Conservation (phyloP, 2,888 invertebrate genomes). For the Micropterix aruncella region DNA sequence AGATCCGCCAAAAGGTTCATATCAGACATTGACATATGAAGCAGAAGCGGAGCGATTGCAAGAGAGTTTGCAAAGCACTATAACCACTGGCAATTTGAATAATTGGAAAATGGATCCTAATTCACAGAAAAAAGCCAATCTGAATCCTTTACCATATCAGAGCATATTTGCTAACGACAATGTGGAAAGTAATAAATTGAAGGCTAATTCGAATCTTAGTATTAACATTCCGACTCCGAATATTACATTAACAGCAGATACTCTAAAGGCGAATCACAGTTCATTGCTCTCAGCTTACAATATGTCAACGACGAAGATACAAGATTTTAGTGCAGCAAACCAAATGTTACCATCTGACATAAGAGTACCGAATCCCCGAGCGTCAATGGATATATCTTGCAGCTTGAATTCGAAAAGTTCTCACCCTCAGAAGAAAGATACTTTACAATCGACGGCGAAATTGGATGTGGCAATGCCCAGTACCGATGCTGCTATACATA, state of each 20-base stretch:
- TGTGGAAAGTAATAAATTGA: neutral
- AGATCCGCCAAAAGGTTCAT: neutral
- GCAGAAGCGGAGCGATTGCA: neutral
- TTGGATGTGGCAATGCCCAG: neutral
- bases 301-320: neutral
- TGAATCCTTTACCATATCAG: neutral
- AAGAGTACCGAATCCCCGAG: neutral
- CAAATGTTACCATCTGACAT: neutral
- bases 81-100: neutral
- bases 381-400: neutral
- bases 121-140: neutral
- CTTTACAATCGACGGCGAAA: neutral
- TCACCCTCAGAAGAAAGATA: neutral
- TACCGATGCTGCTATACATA: neutral
- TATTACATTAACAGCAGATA: neutral
- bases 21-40: neutral
- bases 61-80: neutral
- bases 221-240: neutral
- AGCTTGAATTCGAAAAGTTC: neutral
- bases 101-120: neutral
- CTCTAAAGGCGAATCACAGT: neutral
- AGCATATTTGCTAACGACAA: neutral
- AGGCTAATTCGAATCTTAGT: neutral
- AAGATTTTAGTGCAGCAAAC: neutral
- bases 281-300: neutral